Conservation (phyloP, 2,888 invertebrate genomes). For the Thymelicus acteon region DNA sequence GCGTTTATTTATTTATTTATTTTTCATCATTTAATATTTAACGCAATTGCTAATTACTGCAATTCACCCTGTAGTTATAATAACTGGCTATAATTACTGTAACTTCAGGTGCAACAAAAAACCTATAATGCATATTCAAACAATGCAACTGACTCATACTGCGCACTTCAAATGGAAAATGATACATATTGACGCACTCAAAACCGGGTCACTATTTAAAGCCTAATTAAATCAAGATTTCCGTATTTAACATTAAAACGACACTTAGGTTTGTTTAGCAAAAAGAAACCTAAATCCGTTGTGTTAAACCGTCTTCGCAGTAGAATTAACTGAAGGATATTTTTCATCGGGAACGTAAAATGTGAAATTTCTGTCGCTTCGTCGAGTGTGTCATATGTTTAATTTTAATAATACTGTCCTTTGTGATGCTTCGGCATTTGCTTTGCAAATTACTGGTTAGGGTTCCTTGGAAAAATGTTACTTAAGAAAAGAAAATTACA, state of each 20-base stretch:
- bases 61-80: too few species aligned
- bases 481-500: too few species aligned
- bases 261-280: not conserved
- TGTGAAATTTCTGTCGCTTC: conserved; percentile 27
- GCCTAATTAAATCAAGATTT: conserved; percentile 34
- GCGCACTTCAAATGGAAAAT: conserved; percentile 31
- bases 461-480: conserved; percentile 2
- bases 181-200: conserved; percentile 27
- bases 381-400: conserved; percentile 35
- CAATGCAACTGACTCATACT: conserved; percentile 30
- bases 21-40: too few species aligned
- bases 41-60: too few species aligned
- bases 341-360: conserved; percentile 29
- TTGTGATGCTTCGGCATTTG: conserved; percentile 27
- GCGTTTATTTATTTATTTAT: too few species aligned
- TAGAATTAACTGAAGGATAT: conserved; percentile 1
- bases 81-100: not conserved
- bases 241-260: conserved; percentile 17
- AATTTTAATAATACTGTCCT: conserved; percentile 32
- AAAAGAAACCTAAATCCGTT: not conserved
- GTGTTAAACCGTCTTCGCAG: not conserved
- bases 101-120: conserved; percentile 15
- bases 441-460: conserved; percentile 13
- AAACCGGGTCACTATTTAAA: conserved; percentile 33
- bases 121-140: conserved; percentile 25